Base-by-base conservation (phyloP, 2,888 invertebrate species). In the Mythimna pallens region DNA sequence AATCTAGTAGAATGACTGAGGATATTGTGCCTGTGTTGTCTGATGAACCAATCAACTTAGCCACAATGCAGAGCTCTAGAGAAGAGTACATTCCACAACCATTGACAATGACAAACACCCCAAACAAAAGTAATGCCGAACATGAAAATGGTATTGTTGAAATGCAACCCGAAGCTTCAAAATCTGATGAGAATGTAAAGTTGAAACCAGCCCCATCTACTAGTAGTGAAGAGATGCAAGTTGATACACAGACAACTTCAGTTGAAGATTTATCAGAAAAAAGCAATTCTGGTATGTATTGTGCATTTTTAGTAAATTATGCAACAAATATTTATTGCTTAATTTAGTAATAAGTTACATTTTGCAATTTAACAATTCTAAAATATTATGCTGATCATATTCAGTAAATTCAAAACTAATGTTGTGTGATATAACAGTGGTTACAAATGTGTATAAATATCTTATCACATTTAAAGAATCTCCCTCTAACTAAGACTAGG, bases 11-110 rank as follows among this genome's bases (percentile, higher is more conserved):
- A 86, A 82, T 89, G 77, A 83, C 85, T 82, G 94, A 94, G 55
- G 93, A 93, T 71, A 87, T 89, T 82, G 89, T 92, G 77, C 92
- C 93, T 81, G 86, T 91, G 62, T 84, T 93, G 73, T 88, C 90
- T 70, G 96, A 96, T 83, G 96, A 96, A 80, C 96, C 96, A 10
- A 96, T 96, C 63, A 96, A 96, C 85, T 89, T 96, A 78, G 96
- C 95, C 1, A 93, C 96, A 3, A 91, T 94, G 80, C 94, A 93
- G 79, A 88, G 83, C 82, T 86, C 85, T 57, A 92, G 93, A 90
- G 93, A 94, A 79, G 95, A 94, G 76, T 89, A 93, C 91, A 92
- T 94, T 93, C 92, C 94, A 88, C 90, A 91, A 87, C 87, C 88
- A 73, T 89, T 78, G 72, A 73, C 87, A 63, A 70, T 80, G 47